A percentile compares a stretch with the other conserved stretches of the same genome.
Conservation (phyloP, 2,797 vertebrate species). For the Thalassophryne amazonica region DNA sequence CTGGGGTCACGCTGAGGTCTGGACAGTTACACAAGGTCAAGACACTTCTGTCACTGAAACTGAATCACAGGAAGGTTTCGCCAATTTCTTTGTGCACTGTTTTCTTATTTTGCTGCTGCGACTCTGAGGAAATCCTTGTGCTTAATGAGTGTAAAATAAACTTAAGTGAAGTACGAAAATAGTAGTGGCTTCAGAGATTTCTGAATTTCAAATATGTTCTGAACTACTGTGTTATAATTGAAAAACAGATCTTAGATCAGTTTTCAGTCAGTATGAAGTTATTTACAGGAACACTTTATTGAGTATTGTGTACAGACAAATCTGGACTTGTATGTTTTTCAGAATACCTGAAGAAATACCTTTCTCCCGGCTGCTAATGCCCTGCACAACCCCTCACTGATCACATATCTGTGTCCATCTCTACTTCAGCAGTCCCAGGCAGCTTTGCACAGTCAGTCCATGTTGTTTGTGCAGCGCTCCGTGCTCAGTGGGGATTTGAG, state of each 20-base stretch:
- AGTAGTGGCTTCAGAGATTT: no score
- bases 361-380: constrained; percentile 24
- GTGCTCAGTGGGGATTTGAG: constrained; percentile 64
- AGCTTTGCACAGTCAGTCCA: constrained; percentile 31
- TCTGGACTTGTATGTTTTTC: constrained; percentile 24
- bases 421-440: constrained; percentile 14
- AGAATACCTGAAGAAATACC: constrained; percentile 5
- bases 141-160: no score
- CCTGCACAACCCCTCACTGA: constrained; percentile 38
- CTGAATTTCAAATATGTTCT: no score
- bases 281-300: not conserved
- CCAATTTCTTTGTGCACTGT: not conserved
- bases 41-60: not conserved
- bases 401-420: constrained; percentile 17
- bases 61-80: constrained; percentile 32
- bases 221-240: no score
- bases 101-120: not conserved
- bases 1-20: constrained; percentile 43
- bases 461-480: constrained; percentile 54
- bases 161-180: no score
- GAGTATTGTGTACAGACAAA: constrained; percentile 7
- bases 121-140: no score
- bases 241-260: no score
- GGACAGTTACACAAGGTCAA: constrained; percentile 21
- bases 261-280: constrained; percentile 2